Evolutionary conservation across 2,113 vertebrate genomes (phyloP).

Genomic region (Gopherus evgoodei): DNA sequence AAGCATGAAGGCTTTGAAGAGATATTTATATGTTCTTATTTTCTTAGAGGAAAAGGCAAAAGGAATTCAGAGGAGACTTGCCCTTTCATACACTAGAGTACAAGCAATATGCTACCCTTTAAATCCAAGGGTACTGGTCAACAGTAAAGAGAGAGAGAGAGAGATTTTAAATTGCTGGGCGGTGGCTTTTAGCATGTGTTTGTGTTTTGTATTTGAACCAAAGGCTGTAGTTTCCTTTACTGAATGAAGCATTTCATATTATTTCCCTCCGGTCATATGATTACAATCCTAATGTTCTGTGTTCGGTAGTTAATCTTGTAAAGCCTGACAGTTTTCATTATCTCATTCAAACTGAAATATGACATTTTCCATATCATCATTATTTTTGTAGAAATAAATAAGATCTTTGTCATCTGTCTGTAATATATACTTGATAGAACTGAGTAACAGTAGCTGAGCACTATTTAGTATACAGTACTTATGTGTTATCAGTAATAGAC

Average conservation of each 20-base stretch:
- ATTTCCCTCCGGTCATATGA: not conserved
- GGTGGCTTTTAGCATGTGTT: not conserved
- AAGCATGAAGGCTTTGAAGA: constrained; percentile 32
- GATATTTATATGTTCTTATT: constrained; percentile 37
- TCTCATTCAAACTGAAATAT: constrained; percentile 15
- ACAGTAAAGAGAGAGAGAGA: not conserved
- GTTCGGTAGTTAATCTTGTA: not conserved
- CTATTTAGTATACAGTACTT: not conserved
- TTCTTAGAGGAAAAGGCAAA: constrained; percentile 29
- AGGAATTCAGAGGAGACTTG: constrained; percentile 38
- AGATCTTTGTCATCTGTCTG: not conserved
- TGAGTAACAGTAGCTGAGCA: not conserved
- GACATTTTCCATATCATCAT: not conserved
- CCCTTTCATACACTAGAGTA: not conserved
- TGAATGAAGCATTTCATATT: not conserved
- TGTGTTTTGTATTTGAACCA: not conserved
- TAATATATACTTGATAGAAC: not conserved
- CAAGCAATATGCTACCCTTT: not conserved
- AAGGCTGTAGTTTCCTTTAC: not conserved
- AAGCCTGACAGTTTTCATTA: not conserved
- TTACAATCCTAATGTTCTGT: not conserved
- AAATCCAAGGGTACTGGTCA: not conserved
- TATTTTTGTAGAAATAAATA: constrained; percentile 22
- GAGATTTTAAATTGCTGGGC: constrained; percentile 12
- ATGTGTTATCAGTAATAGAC: not conserved